Percentiles rank a stretch among this genome's conserved stretches.
Conservation (phyloP, 2,888 invertebrate species). For the Athripsodes cinereus region DNA sequence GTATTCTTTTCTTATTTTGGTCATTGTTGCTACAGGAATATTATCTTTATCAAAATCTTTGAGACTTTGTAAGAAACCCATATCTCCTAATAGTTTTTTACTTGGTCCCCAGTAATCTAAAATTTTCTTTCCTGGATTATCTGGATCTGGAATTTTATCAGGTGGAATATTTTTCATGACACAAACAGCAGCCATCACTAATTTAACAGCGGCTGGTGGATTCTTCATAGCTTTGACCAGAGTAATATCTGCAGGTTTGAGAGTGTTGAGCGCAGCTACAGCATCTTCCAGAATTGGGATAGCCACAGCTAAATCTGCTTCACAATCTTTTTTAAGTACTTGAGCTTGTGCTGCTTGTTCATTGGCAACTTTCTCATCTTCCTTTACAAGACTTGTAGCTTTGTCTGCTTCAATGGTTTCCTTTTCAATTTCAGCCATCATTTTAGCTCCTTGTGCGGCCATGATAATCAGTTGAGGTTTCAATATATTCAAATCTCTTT, state of each 20-base stretch:
- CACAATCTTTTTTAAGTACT: slow-evolving; percentile 82
- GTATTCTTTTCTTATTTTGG: slow-evolving; percentile 69
- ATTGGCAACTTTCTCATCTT: slow-evolving; percentile 84
- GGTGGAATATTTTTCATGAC: slow-evolving; percentile 77
- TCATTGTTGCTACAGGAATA: slow-evolving; percentile 66
- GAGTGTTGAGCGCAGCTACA: slow-evolving; percentile 70
- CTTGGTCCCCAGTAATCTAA: slow-evolving; percentile 84
- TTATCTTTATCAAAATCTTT: slow-evolving; percentile 82
- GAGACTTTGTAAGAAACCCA: slow-evolving; percentile 68
- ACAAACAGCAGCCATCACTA: slow-evolving; percentile 88
- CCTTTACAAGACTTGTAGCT: slow-evolving; percentile 71
- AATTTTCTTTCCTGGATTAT: slow-evolving; percentile 59
- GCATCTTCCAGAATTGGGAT: slow-evolving; percentile 76
- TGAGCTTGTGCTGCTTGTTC: slow-evolving; percentile 80
- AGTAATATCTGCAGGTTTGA: slow-evolving; percentile 80
- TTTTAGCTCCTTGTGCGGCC: slow-evolving; percentile 64
- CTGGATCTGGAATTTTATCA: slow-evolving; percentile 68
- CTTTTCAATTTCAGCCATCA: slow-evolving; percentile 69
- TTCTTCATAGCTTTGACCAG: slow-evolving; percentile 86
- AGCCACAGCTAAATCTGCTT: slow-evolving; percentile 85
- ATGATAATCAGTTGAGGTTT: slow-evolving; percentile 70
- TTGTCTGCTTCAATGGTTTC: slow-evolving; percentile 73
- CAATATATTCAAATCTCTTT: slow-evolving; percentile 62
- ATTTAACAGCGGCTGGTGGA: slow-evolving; percentile 74
- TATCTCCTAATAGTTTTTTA: slow-evolving; percentile 73